Evolutionary conservation across 2,113 vertebrate species (phyloP), one percentile per base, ranked within the genome.

Genomic region (Lampris megalopsis): DNA sequence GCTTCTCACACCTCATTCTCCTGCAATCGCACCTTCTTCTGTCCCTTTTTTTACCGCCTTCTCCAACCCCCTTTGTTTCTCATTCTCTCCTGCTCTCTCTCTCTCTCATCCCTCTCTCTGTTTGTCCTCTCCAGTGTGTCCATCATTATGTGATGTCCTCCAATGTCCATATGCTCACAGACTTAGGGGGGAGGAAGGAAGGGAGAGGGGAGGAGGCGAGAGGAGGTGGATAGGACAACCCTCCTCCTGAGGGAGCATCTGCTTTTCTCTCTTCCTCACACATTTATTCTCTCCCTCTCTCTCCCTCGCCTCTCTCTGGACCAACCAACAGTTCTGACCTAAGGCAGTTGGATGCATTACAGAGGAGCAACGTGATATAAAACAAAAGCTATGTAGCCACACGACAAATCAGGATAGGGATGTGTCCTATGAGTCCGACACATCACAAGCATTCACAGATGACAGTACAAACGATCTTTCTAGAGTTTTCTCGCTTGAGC

Each of bases 181-280:
- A 88, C 86, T 87, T 80, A 45, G 87, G 83, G 86, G 50, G 35
- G 57, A 77, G 71, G 76, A 64, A 38, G 5, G 59, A 38, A 68
- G 63, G 61, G 63, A 78, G 71, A 56, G 37, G 38, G 36, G 38
- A 36, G 24, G 24, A n/a, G 38, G 24, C 1, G 57, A 41, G 70
- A 79, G 81, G 80, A 77, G 83, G 79, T 68, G 74, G 76, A 73
- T 74, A 83, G 84, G 74, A 73, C 71, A 76, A 82, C 57, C 90
- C 89, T 90, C 91, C 91, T 91, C 90, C 90, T 86, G 91, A 88
- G 91, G 82, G 81, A 92, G 91, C 91, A 92, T 94, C 91, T 93
- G 92, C 85, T 93, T 85, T 79, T 84, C 75, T 60, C 49, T 63
- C 61, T 45, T 11, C 8, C 41, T 63, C 61, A 7, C 61, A 45